Evolutionary conservation across 64 coral and sea anemone species (phyloP).

Genomic region (Montipora capricornis): DNA sequence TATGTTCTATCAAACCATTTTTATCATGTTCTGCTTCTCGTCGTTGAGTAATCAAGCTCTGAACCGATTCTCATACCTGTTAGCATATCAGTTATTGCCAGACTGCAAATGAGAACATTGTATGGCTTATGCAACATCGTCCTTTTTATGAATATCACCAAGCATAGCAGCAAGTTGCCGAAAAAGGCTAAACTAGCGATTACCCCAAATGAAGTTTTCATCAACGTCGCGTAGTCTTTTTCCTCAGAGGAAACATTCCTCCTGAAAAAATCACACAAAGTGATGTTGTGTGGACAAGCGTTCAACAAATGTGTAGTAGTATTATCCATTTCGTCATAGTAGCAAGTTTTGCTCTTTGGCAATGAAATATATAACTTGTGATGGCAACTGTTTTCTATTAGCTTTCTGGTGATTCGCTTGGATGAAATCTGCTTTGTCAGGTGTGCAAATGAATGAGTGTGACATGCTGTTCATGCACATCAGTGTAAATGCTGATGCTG

Average conservation of each 20-base stretch:
- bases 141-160: conserved; percentile 11
- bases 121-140: conserved; percentile 50
- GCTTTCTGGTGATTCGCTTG: too few relatives aligned
- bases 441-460: not conserved
- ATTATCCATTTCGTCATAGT: not conserved
- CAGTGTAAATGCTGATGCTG: too few relatives aligned
- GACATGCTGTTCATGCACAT: too few relatives aligned
- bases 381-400: too few relatives aligned
- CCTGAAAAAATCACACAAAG: not conserved
- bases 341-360: too few relatives aligned
- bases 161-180: conserved; percentile 53
- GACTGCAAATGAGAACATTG: conserved; percentile 48
- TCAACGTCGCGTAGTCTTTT: not conserved
- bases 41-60: too few relatives aligned
- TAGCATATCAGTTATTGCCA: conserved; percentile 46
- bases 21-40: too few relatives aligned
- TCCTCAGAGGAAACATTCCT: not conserved
- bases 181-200: conserved; percentile 44
- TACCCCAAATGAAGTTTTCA: conserved; percentile 28
- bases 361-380: too few relatives aligned
- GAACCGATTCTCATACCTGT: conserved; percentile 18
- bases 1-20: too few relatives aligned
- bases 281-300: not conserved
- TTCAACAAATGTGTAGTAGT: not conserved
- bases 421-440: too few relatives aligned